Evolutionary conservation across 2,113 vertebrate genomes (phyloP).

Genomic region (Typhlomys cinereus): DNA sequence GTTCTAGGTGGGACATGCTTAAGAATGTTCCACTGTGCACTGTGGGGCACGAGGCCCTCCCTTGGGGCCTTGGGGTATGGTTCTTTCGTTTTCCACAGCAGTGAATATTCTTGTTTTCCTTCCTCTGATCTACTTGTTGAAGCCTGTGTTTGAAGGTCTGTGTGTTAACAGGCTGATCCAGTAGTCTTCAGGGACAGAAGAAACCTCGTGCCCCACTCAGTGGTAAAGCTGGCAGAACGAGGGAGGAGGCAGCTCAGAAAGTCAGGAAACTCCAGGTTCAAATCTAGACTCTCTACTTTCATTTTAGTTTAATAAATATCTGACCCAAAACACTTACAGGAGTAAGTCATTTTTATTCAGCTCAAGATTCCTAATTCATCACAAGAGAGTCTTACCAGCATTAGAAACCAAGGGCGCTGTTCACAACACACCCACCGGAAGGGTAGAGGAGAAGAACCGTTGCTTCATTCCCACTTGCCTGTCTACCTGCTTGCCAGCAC

Average conservation of each 20-base stretch:
- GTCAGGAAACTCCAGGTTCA: not conserved
- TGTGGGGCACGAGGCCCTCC: not conserved
- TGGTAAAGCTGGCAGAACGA: not conserved
- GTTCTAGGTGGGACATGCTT: not conserved
- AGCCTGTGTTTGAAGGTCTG: not conserved
- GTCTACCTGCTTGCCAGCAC: no score
- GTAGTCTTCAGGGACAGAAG: not conserved
- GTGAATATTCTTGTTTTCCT: not conserved
- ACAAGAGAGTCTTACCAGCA: no score
- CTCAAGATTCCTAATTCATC: no score
- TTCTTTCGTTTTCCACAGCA: not conserved
- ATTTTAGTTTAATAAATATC: no score
- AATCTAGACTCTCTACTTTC: not conserved
- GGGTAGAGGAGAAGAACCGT: no score
- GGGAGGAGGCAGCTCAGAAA: not conserved
- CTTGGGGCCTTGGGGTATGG: not conserved
- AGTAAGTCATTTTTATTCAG: no score
- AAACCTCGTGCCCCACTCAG: not conserved
- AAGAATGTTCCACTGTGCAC: not conserved
- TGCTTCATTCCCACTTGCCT: no score
- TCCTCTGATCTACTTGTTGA: not conserved
- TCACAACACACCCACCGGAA: no score
- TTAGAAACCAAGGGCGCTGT: no score
- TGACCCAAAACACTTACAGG: no score
- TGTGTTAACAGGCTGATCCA: not conserved